phyloP scores from a whole-genome alignment of 2,888 invertebrate species.

The Pemphredon lugubris region DNA sequence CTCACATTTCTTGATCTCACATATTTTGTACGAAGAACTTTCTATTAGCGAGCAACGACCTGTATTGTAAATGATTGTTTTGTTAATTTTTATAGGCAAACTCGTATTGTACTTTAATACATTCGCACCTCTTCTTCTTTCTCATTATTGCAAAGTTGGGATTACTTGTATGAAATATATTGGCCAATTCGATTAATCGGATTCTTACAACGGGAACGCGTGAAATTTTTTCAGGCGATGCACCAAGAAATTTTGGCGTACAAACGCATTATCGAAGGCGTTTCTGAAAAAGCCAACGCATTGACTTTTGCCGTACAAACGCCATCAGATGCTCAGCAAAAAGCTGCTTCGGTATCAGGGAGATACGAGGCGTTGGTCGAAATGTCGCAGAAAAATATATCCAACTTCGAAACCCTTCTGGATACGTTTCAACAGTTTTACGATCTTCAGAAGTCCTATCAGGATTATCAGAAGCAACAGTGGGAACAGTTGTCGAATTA shows the following conservation, averaged over 20 bases:
- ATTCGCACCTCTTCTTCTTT: too few species aligned
- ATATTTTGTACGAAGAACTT: too few species aligned
- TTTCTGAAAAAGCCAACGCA: constrained; percentile 92
- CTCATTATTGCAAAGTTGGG: too few species aligned
- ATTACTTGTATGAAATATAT: too few species aligned
- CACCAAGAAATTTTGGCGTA: constrained; percentile 95
- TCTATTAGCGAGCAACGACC: too few species aligned
- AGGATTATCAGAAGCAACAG: constrained; percentile 94
- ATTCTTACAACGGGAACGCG: too few species aligned
- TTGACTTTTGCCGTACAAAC: constrained; percentile 83
- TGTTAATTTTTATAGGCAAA: too few species aligned
- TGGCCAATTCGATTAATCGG: too few species aligned
- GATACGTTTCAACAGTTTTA: constrained; percentile 93
- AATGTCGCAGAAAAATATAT: constrained; percentile 86
- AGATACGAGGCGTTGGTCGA: constrained; percentile 89
- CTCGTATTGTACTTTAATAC: too few species aligned
- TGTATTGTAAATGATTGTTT: too few species aligned
- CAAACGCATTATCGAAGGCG: constrained; percentile 93
- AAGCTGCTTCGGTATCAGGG: constrained; percentile 88
- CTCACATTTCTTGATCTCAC: too few species aligned
- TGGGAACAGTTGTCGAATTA: constrained; percentile 93
- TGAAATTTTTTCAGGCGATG: constrained; percentile 86
- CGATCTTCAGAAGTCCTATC: constrained; percentile 92
- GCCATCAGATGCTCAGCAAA: constrained; percentile 85
- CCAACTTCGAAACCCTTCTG: constrained; percentile 88